Conservation (phyloP, 2,113 vertebrate genomes). For the Otus sunia region DNA sequence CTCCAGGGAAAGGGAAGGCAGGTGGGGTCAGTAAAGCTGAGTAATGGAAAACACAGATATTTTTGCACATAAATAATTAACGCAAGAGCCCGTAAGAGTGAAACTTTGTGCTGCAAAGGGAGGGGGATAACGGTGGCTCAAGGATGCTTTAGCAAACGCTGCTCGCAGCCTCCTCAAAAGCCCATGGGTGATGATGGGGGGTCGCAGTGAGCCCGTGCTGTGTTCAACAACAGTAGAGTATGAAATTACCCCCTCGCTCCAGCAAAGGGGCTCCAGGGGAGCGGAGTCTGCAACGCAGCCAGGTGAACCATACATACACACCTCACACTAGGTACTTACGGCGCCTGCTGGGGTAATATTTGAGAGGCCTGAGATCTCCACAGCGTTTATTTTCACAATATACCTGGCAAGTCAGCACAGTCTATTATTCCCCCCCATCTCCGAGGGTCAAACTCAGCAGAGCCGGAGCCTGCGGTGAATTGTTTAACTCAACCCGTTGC, state of each 20-base stretch:
- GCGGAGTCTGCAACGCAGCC: neutral
- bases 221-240: neutral
- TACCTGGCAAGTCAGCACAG: neutral
- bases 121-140: fast-evolving
- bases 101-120: neutral
- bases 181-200: neutral
- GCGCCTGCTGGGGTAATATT: neutral
- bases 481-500: neutral
- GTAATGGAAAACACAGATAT: fast-evolving
- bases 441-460: neutral
- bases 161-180: neutral
- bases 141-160: neutral
- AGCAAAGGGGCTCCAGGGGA: neutral
- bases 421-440: neutral
- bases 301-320: fast-evolving
- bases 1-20: neutral
- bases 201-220: fast-evolving
- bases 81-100: fast-evolving
- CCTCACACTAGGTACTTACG: fast-evolving
- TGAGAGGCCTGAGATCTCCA: fast-evolving
- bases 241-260: neutral
- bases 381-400: neutral
- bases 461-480: neutral
- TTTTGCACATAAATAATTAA: neutral
- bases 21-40: neutral